Conservation (phyloP, 2,113 vertebrate genomes). For the Elephantulus edwardii region DNA sequence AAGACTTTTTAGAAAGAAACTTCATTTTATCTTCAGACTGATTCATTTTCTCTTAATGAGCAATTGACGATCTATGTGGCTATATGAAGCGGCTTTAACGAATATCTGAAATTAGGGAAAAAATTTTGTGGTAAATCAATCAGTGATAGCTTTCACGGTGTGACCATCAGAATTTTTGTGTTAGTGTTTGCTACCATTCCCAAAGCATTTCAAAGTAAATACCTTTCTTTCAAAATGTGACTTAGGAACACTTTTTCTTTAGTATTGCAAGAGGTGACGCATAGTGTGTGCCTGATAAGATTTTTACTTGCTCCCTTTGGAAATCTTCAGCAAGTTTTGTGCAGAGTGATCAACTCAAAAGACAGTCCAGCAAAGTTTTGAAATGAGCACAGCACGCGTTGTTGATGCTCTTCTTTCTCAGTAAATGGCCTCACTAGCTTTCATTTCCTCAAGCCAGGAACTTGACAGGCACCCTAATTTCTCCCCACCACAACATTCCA, state of each 20-base stretch:
- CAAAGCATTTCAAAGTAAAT: conserved; percentile 9
- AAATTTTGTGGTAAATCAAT: background rate
- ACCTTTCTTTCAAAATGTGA: conserved; percentile 18
- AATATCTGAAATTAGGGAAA: conserved; percentile 7
- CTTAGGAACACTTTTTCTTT: background rate
- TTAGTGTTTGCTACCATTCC: conserved; percentile 9
- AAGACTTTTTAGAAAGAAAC: background rate
- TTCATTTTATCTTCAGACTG: too few species aligned
- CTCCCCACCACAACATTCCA: background rate
- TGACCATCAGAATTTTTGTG: conserved; percentile 35
- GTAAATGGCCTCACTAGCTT: background rate
- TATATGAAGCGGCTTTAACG: background rate
- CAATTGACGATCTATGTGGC: background rate
- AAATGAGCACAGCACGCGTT: conserved; percentile 18
- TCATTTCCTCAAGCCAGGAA: conserved; percentile 20
- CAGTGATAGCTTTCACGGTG: background rate
- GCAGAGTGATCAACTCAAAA: conserved; percentile 57
- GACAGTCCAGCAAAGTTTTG: conserved; percentile 60
- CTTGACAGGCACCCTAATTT: background rate
- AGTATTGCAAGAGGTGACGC: background rate
- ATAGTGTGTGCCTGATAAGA: background rate
- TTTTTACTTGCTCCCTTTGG: conserved; percentile 45
- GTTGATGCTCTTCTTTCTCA: background rate
- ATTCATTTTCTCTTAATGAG: too few species aligned
- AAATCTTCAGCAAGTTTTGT: conserved; percentile 40